phyloP scores from a whole-genome alignment of 2,797 vertebrate species.

The Mormyrus hasselquistii region DNA sequence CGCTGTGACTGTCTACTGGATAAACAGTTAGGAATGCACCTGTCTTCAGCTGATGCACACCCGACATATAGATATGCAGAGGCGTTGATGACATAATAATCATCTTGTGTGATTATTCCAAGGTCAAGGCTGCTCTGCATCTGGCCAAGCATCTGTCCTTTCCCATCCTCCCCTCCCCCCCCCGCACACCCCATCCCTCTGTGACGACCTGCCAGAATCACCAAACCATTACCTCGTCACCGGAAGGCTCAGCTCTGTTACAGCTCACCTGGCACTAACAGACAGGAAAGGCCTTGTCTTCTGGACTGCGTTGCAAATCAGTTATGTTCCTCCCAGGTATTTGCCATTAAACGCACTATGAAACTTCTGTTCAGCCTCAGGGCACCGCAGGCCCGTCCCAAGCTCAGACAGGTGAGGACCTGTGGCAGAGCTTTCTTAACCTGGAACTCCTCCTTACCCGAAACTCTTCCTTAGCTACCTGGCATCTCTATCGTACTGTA shows the following conservation, averaged over 20 bases:
- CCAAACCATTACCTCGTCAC: slow-evolving; percentile 47
- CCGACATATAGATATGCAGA: neutral
- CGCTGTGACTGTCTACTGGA: neutral
- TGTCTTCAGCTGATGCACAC: neutral
- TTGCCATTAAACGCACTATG: neutral
- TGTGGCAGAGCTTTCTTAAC: neutral
- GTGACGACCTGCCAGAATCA: slow-evolving; percentile 46
- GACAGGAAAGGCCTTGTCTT: slow-evolving; percentile 23
- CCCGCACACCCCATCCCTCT: neutral
- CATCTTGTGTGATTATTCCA: slow-evolving; percentile 41
- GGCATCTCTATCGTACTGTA: neutral
- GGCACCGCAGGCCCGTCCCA: neutral
- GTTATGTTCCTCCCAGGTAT: neutral
- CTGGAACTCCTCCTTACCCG: neutral
- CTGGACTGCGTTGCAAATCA: neutral
- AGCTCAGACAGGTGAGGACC: neutral
- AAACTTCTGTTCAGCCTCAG: neutral
- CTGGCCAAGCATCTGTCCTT: slow-evolving; percentile 62
- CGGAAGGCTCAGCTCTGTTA: slow-evolving; percentile 41
- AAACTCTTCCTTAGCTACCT: neutral
- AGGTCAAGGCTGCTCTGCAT: slow-evolving; percentile 57
- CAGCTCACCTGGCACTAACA: slow-evolving; percentile 31
- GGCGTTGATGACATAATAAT: slow-evolving; percentile 35
- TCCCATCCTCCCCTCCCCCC: slow-evolving; percentile 41
- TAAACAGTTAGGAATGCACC: neutral